Evolutionary conservation across 2,888 invertebrate genomes (phyloP).

Genomic region (Acronicta leporina): DNA sequence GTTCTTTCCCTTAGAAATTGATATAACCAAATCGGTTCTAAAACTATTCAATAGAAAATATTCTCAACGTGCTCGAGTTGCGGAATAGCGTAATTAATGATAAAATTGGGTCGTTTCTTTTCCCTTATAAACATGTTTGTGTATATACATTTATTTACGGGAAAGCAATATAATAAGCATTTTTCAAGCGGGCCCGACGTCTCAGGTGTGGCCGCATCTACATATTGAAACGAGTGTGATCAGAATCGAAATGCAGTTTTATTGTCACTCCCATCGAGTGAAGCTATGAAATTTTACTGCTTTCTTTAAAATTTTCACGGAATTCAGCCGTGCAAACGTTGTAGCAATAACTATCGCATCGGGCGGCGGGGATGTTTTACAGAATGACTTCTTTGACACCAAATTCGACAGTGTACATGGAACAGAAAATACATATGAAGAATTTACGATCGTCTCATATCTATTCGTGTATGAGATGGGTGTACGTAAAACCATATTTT

Average conservation of each 20-base stretch:
- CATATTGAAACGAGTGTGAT: slow-evolving; percentile 86
- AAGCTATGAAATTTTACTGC: slow-evolving; percentile 81
- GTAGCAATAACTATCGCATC: slow-evolving; percentile 55
- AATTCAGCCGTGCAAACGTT: slow-evolving; percentile 65
- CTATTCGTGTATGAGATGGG: slow-evolving; percentile 16
- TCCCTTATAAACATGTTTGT: slow-evolving; percentile 50
- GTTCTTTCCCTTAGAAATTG: neutral
- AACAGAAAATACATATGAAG: slow-evolving; percentile 46
- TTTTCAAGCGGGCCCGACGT: slow-evolving; percentile 76
- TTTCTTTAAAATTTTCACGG: slow-evolving; percentile 70
- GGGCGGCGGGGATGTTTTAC: slow-evolving; percentile 47
- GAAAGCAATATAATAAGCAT: slow-evolving; percentile 83
- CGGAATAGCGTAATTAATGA: slow-evolving; percentile 48
- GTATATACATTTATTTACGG: slow-evolving; percentile 73
- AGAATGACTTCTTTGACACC: slow-evolving; percentile 60
- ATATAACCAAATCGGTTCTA: neutral
- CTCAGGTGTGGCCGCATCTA: slow-evolving; percentile 84
- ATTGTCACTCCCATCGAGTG: slow-evolving; percentile 81
- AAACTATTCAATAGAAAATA: slow-evolving; percentile 36
- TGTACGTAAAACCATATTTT: slow-evolving; percentile 49
- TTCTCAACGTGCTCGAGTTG: slow-evolving; percentile 35
- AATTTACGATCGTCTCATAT: slow-evolving; percentile 48
- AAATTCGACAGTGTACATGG: slow-evolving; percentile 50
- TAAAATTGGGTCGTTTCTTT: slow-evolving; percentile 61
- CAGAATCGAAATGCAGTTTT: slow-evolving; percentile 88